These are phyloP conservation scores for Dryomyza anilis DNA, from an alignment of 2,888 invertebrate genomes.

Conservation along the genomic window DNA sequence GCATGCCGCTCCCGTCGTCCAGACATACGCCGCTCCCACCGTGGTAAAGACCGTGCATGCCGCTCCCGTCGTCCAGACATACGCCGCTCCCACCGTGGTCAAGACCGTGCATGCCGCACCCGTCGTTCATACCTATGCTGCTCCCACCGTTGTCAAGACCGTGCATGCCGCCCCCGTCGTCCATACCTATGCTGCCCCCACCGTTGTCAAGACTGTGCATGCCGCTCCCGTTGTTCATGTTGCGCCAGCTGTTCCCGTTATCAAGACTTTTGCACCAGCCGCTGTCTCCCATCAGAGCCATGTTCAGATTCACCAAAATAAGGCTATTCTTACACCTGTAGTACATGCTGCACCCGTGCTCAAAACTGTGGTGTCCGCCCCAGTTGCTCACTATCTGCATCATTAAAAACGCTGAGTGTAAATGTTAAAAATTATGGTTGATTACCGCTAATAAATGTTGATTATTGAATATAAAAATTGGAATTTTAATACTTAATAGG, in stretches of 20 bases:
- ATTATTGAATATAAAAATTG: too few relatives aligned
- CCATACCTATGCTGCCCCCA: not conserved
- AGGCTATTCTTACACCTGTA: slow-evolving; percentile 40
- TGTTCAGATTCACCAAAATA: slow-evolving; percentile 45
- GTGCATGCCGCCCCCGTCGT: slow-evolving; percentile 20
- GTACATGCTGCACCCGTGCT: slow-evolving; percentile 24
- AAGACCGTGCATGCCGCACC: slow-evolving; percentile 19
- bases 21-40: slow-evolving; percentile 11
- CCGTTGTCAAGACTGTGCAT: slow-evolving; percentile 2
- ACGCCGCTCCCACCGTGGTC: slow-evolving; percentile 32
- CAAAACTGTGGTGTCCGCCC: slow-evolving; percentile 39
- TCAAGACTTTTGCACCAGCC: not conserved
- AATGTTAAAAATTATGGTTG: too few relatives aligned
- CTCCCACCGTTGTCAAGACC: slow-evolving; percentile 27
- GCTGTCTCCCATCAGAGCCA: slow-evolving; percentile 49
- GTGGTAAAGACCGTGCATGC: slow-evolving; percentile 35
- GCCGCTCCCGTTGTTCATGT: slow-evolving; percentile 19
- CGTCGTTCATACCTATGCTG: slow-evolving; percentile 24
- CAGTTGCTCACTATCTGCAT: slow-evolving; percentile 36
- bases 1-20: slow-evolving; percentile 5
- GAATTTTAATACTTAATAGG: too few relatives aligned
- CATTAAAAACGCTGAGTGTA: too few relatives aligned
- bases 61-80: slow-evolving; percentile 33
- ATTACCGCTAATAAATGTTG: too few relatives aligned
- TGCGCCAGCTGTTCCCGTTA: slow-evolving; percentile 8